These are phyloP conservation scores for Nyctalus aviator DNA, from an alignment of 2,797 vertebrate genomes.

Conservation along the genomic window DNA sequence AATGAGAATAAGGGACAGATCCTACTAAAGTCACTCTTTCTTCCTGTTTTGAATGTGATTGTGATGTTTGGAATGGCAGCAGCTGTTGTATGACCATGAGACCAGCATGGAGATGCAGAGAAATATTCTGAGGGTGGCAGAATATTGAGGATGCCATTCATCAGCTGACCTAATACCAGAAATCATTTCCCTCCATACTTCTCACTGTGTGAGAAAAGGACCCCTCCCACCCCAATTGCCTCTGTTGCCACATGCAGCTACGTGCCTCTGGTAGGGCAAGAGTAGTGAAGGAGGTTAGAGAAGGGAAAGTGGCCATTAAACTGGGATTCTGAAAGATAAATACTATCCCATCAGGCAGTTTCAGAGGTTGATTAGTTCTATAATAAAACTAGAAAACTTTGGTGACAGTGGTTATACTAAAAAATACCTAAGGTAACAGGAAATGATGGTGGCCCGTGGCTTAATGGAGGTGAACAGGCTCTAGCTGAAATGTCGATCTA, in stretches of 20 bases:
- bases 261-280: background rate
- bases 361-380: slow-evolving; percentile 23
- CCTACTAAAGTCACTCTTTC: background rate
- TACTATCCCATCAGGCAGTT: background rate
- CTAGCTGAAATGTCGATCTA: background rate
- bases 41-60: slow-evolving; percentile 1
- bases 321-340: slow-evolving; percentile 21
- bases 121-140: no score
- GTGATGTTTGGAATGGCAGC: slow-evolving; percentile 1
- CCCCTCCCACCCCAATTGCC: background rate
- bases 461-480: slow-evolving; percentile 53
- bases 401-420: background rate
- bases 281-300: background rate
- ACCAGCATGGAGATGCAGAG: background rate
- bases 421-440: slow-evolving; percentile 46
- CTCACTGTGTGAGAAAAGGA: background rate
- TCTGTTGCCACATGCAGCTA: background rate
- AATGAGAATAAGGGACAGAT: background rate
- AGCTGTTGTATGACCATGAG: background rate
- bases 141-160: background rate
- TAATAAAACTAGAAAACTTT: slow-evolving; percentile 46
- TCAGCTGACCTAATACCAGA: background rate
- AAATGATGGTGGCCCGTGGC: background rate
- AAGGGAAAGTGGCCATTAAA: background rate
- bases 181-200: background rate